Conservation (phyloP, 2,113 vertebrate genomes). For the Heterocephalus glaber region DNA sequence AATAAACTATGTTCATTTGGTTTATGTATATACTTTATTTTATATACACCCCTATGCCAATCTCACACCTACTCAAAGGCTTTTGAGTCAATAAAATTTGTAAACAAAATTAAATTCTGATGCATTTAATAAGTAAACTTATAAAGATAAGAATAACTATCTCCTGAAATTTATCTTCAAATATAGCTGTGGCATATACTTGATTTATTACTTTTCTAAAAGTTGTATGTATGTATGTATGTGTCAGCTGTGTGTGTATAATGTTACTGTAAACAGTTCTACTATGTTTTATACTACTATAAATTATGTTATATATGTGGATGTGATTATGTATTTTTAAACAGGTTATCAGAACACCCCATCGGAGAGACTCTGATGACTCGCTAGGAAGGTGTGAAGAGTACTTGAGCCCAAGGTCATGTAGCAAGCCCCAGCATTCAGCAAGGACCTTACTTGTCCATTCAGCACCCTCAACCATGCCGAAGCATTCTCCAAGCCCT, state of each 20-base stretch:
- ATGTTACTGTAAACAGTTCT: not conserved
- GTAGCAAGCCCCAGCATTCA: constrained; percentile 63
- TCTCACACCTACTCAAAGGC: not conserved
- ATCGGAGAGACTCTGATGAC: constrained; percentile 77
- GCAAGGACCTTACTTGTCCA: constrained; percentile 74
- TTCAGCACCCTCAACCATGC: constrained; percentile 81
- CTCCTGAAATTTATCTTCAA: constrained; percentile 25
- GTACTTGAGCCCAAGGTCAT: constrained; percentile 66
- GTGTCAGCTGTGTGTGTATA: not conserved
- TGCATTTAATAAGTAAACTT: not conserved
- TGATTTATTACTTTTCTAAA: not conserved
- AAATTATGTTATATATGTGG: not conserved
- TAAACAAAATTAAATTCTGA: not conserved
- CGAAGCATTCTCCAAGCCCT: constrained; percentile 83
- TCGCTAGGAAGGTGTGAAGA: constrained; percentile 78
- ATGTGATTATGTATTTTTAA: constrained; percentile 1
- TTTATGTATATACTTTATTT: constrained; percentile 21
- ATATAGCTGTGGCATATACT: not conserved
- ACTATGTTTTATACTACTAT: not conserved
- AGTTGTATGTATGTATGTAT: not conserved
- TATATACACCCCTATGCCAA: not conserved
- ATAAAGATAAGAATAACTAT: not conserved
- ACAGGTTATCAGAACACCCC: constrained; percentile 82
- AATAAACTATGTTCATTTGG: not conserved
- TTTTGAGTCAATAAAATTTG: not conserved